Evolutionary conservation across 2,113 vertebrate genomes (phyloP), one percentile per base, ranked within the genome.

Genomic region (Ondatra zibethicus): DNA sequence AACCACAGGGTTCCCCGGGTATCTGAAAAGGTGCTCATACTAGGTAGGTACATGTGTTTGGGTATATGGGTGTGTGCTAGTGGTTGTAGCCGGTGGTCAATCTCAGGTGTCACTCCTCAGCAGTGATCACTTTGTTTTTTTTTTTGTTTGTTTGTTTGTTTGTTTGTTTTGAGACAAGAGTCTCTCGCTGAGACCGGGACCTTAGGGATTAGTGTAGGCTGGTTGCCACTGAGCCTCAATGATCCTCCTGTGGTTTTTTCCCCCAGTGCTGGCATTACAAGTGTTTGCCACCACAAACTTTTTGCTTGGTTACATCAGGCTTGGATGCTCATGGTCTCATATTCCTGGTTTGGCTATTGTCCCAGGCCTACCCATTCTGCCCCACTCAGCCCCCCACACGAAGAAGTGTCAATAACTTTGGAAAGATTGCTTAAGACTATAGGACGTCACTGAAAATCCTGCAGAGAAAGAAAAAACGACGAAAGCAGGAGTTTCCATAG

Each of bases 361-460:
- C 19, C 84, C 29, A 23, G 17, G 31, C 23, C 27, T 63, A 3
- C 81, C n/a, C n/a, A 82, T 5, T 25, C 11, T 29, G 29, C 39
- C 16, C 39, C 2, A 45, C 14, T 10, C 9, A 33, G 31, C 7
- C 45, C 1, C 6, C 1, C 45, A 39, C 45, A 8, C 19, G n/a
- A 27, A 88, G 85, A n/a, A 88, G 17, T 70, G 87, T 73, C 36
- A 50, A 16, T 93, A 5, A 42, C 52, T 21, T 55, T 33, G 45
- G 5, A 52, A 52, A 80, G 5, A 50, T 47, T 75, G 8, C 33
- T 90, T 92, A 88, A 89, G 42, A 88, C 13, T 63, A 42, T 19
- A 52, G 14, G 61, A 81, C 86, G 33, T 23, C 55, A 80, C 36
- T 82, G 31, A 91, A 95, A 96, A 63, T 70, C 92, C 76, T 39